phyloP scores from a whole-genome alignment of 2,113 vertebrate species.

The Daboia siamensis region DNA sequence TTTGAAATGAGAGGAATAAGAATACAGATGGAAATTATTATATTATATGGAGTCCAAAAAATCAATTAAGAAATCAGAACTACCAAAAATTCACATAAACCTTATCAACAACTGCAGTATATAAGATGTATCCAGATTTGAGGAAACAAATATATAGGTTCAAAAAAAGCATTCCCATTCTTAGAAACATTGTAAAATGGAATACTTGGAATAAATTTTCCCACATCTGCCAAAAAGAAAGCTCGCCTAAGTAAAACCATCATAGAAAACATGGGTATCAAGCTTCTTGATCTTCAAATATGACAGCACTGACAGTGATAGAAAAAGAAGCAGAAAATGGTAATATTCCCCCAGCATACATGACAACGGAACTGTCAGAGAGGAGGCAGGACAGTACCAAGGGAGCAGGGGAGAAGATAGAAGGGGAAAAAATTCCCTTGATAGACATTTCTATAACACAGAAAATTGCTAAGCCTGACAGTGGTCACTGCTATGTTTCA shows the following conservation, averaged over 20 bases:
- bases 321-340: background rate
- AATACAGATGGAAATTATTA: background rate
- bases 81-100: background rate
- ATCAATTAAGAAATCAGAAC: background rate
- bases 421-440: background rate
- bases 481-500: constrained; percentile 7
- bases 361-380: constrained; percentile 17
- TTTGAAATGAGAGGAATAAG: background rate
- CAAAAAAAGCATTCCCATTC: too few species aligned
- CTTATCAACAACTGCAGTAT: background rate
- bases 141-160: background rate
- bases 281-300: constrained; percentile 11
- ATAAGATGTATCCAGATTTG: background rate
- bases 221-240: background rate
- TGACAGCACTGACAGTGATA: constrained; percentile 19
- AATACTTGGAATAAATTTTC: background rate
- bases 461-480: constrained; percentile 23
- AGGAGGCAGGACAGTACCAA: background rate
- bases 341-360: background rate
- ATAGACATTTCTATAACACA: constrained; percentile 13
- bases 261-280: background rate
- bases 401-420: background rate
- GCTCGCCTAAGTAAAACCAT: constrained; percentile 6
- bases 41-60: background rate
- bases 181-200: background rate